Conservation (phyloP, 2,888 invertebrate genomes). For the Oscheius sp. region DNA sequence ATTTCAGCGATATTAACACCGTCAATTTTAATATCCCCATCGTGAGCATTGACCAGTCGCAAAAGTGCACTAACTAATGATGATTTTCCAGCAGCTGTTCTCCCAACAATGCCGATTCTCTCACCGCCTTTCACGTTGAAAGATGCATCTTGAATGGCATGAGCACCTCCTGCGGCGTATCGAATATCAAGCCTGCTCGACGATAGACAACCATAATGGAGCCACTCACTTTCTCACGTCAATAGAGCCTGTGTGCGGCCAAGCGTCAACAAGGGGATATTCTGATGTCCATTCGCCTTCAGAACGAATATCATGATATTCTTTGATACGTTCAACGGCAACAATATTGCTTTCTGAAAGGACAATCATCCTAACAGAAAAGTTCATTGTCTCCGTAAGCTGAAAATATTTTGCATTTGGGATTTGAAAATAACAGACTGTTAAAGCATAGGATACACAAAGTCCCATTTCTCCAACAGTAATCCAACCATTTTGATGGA, state of each 20-base stretch:
- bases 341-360: constrained; percentile 97
- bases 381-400: constrained; percentile 92
- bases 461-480: constrained; percentile 74
- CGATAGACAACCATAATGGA: neutral
- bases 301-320: constrained; percentile 79
- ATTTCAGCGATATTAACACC: constrained; percentile 77
- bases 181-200: constrained; percentile 44
- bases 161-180: constrained; percentile 20
- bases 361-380: constrained; percentile 93
- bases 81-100: constrained; percentile 66
- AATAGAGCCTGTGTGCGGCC: constrained; percentile 44
- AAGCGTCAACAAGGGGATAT: constrained; percentile 27
- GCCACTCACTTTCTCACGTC: constrained; percentile 35
- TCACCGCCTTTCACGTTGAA: constrained; percentile 77
- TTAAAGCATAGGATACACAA: constrained; percentile 72
- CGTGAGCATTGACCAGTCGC: constrained; percentile 55
- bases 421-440: neutral
- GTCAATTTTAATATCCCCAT: constrained; percentile 62
- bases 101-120: constrained; percentile 75
- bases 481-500: constrained; percentile 68
- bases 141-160: constrained; percentile 81
- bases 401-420: constrained; percentile 69
- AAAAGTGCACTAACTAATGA: constrained; percentile 59
- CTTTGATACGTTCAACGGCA: constrained; percentile 93
- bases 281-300: constrained; percentile 43